Percentiles rank a stretch among this genome's conserved stretches.
phyloP scores from a whole-genome alignment of 2,113 vertebrate species.

The Megaceryle maxima region DNA sequence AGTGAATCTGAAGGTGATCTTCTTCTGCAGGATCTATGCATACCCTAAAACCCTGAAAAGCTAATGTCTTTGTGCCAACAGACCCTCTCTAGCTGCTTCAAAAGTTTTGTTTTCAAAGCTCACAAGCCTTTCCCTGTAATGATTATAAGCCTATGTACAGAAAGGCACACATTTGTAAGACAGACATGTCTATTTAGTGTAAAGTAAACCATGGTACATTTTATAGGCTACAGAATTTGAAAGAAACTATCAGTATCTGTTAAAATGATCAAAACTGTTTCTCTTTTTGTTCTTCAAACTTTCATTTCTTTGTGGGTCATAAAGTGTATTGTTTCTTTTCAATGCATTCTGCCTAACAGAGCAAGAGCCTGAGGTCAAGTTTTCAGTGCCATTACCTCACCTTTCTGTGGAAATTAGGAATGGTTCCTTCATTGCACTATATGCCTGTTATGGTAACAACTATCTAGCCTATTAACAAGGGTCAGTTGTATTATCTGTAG shows the following conservation, averaged over 20 bases:
- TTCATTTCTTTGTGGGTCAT: background rate
- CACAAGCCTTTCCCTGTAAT: background rate
- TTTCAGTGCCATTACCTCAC: background rate
- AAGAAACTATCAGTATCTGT: background rate
- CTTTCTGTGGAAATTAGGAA: background rate
- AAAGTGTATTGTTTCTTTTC: background rate
- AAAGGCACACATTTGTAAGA: background rate
- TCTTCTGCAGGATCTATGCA: background rate
- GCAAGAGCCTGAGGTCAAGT: background rate
- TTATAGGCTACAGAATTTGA: background rate
- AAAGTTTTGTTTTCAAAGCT: background rate
- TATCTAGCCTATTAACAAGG: background rate
- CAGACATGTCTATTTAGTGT: background rate
- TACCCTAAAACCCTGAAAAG: background rate
- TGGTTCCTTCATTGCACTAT: background rate
- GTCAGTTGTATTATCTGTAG: background rate
- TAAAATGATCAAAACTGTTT: background rate
- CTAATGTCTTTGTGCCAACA: background rate
- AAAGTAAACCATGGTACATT: background rate
- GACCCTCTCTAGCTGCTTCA: background rate
- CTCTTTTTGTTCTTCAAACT: background rate
- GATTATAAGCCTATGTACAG: background rate
- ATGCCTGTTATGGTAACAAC: background rate
- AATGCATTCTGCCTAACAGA: background rate
- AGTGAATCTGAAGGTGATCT: background rate